Evolutionary conservation across 2,797 vertebrate genomes (phyloP).

Genomic region (Perdix hodgsoniae): DNA sequence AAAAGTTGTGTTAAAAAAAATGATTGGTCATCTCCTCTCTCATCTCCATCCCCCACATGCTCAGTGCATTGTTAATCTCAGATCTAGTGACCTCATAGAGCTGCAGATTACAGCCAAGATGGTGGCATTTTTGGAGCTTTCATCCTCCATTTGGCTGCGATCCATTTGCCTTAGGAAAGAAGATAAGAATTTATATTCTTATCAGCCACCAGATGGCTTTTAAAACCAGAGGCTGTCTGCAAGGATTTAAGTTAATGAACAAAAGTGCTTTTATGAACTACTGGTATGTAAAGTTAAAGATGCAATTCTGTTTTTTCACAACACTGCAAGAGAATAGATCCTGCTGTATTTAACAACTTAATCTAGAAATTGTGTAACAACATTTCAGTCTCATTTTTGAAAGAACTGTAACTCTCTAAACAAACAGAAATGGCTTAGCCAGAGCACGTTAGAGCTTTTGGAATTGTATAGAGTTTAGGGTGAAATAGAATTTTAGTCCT

Average conservation of each 20-base stretch:
- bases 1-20: not conserved
- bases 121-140: slow-evolving; percentile 56
- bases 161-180: slow-evolving; percentile 47
- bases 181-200: slow-evolving; percentile 68
- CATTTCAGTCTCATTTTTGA: slow-evolving; percentile 48
- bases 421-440: slow-evolving; percentile 44
- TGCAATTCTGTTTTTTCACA: slow-evolving; percentile 54
- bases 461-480: not conserved
- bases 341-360: slow-evolving; percentile 46
- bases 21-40: not conserved
- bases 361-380: slow-evolving; percentile 44
- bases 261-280: slow-evolving; percentile 67
- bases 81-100: not conserved
- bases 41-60: not conserved
- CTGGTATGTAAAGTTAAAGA: slow-evolving; percentile 50
- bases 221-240: slow-evolving; percentile 60
- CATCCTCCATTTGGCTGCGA: slow-evolving; percentile 59
- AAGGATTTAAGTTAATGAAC: slow-evolving; percentile 67
- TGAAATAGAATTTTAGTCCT: not conserved
- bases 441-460: slow-evolving; percentile 1
- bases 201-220: slow-evolving; percentile 61
- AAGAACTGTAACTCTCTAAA: slow-evolving; percentile 18
- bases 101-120: slow-evolving; percentile 37
- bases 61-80: slow-evolving; percentile 12
- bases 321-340: slow-evolving; percentile 47